Evolutionary conservation across 2,113 vertebrate genomes (phyloP).

Genomic region (Cryptoleucopteryx plumbea): DNA sequence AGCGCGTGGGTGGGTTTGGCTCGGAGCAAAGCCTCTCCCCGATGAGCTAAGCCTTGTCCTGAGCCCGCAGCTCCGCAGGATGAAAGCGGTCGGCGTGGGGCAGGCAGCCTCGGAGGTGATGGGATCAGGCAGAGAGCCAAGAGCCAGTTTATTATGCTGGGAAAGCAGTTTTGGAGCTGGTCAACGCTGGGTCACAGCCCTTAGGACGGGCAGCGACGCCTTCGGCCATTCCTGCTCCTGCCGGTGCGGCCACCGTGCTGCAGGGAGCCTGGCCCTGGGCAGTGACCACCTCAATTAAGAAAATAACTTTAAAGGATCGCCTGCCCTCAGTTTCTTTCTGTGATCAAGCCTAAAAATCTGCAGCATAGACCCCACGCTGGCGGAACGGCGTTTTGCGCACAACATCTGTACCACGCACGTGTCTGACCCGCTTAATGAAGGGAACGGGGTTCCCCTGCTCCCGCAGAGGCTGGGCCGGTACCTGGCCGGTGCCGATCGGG

Average conservation of each 20-base stretch:
- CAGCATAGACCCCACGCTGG: neutral
- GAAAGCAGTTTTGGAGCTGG: neutral
- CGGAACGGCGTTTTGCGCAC: neutral
- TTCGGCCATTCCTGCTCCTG: neutral
- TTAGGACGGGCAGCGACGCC: neutral
- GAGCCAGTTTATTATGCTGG: neutral
- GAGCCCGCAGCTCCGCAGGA: neutral
- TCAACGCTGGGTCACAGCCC: accelerated
- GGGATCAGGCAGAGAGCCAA: neutral
- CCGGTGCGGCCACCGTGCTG: accelerated
- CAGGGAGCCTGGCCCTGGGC: neutral
- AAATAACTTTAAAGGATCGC: neutral
- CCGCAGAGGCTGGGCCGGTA: neutral
- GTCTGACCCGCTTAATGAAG: accelerated
- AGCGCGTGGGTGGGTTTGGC: neutral
- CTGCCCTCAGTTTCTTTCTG: neutral
- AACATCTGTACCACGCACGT: neutral
- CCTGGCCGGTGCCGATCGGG: accelerated
- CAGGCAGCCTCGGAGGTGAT: neutral
- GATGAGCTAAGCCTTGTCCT: neutral
- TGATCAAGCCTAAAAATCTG: neutral
- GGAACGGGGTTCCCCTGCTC: neutral
- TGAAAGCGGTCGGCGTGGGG: accelerated
- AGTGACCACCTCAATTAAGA: accelerated
- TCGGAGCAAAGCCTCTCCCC: neutral